These are phyloP conservation scores for Sandelia bainsii DNA, from an alignment of 2,797 vertebrate genomes.

Conservation along the genomic window DNA sequence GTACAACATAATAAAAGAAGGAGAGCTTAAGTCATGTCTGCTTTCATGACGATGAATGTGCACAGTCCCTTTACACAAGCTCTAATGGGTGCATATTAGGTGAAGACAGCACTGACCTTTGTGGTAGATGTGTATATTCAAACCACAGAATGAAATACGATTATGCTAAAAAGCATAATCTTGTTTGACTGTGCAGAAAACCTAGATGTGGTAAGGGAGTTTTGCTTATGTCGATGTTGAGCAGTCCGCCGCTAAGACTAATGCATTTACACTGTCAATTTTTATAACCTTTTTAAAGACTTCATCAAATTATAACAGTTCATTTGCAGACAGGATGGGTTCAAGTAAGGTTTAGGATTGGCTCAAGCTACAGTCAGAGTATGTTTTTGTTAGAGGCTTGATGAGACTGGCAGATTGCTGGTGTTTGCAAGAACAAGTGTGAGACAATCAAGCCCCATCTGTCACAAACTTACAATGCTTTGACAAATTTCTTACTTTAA, in stretches of 20 bases:
- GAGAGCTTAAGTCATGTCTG: not conserved
- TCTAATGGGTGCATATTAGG: too few relatives aligned
- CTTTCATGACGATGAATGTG: too few relatives aligned
- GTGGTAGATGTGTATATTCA: too few relatives aligned
- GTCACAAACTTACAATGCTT: not conserved
- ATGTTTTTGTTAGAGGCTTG: not conserved
- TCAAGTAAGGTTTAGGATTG: not conserved
- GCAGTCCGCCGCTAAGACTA: too few relatives aligned
- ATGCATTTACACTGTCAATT: not conserved
- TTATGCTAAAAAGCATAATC: too few relatives aligned
- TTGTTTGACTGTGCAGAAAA: too few relatives aligned
- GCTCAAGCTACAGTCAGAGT: not conserved
- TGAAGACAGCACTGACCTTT: too few relatives aligned
- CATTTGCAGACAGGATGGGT: not conserved
- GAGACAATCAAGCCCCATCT: too few relatives aligned
- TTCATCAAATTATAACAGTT: not conserved
- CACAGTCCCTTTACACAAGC: too few relatives aligned
- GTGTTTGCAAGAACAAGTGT: not conserved
- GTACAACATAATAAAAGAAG: not conserved
- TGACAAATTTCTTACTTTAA: not conserved
- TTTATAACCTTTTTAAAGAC: not conserved
- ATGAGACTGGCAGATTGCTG: not conserved
- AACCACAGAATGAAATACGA: too few relatives aligned
- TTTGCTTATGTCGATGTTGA: not conserved
- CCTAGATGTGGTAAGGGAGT: not conserved